Evolutionary conservation across 2,797 vertebrate genomes (phyloP).

Genomic region (Loris lydekkerianus): DNA sequence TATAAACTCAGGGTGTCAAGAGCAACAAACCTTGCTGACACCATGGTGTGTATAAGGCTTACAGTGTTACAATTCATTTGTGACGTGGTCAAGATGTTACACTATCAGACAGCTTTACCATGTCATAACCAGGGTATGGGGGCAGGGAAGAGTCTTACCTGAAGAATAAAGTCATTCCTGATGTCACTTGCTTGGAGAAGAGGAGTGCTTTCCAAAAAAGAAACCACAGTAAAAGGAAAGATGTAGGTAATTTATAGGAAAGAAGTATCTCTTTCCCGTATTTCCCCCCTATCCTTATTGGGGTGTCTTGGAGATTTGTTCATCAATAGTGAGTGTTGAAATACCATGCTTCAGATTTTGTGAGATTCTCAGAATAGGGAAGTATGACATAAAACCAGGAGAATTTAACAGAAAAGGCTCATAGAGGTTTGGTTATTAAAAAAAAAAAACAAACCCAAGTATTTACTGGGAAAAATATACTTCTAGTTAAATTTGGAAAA

Average conservation of each 20-base stretch:
- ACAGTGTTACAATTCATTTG: not conserved
- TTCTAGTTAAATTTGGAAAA: constrained; percentile 5
- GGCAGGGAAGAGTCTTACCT: not conserved
- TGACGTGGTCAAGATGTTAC: not conserved
- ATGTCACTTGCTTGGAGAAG: not conserved
- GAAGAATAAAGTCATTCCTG: not conserved
- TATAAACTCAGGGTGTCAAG: not conserved
- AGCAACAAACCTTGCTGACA: not conserved
- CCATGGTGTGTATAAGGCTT: not conserved
- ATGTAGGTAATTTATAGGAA: not conserved
- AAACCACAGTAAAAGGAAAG: not conserved
- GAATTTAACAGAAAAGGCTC: not conserved
- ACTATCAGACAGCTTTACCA: not conserved
- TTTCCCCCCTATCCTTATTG: not conserved
- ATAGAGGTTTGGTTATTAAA: not conserved
- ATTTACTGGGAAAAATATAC: not conserved
- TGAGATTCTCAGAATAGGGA: not conserved
- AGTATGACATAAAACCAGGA: not conserved
- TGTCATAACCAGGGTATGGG: not conserved
- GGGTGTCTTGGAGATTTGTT: not conserved
- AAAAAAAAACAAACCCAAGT: not conserved
- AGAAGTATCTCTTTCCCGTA: not conserved
- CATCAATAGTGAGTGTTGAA: not conserved
- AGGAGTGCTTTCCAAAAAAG: not conserved
- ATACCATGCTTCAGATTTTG: not conserved